Evolutionary conservation across 2,797 vertebrate species (phyloP).

Genomic region (Aeoliscus strigatus): DNA sequence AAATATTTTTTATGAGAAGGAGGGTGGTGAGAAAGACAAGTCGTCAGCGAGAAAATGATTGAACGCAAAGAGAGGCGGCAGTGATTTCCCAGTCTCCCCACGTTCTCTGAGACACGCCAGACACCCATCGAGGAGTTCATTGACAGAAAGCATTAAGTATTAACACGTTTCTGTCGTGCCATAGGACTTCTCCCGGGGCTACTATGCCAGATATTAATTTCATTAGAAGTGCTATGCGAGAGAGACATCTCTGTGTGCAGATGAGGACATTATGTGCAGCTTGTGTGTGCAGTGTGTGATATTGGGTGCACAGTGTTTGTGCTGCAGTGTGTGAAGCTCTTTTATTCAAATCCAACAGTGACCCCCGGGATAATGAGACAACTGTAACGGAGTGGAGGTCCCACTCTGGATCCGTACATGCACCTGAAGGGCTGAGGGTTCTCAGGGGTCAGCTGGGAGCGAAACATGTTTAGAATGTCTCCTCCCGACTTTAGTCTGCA

Average conservation of each 20-base stretch:
- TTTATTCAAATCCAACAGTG: slow-evolving; percentile 18
- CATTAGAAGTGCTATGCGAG: slow-evolving; percentile 60
- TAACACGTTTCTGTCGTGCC: slow-evolving; percentile 49
- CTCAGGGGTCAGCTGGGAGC: no score
- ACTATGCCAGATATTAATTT: slow-evolving; percentile 63
- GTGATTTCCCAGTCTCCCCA: slow-evolving; percentile 35
- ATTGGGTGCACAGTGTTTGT: slow-evolving; percentile 44
- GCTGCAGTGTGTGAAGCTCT: slow-evolving; percentile 33
- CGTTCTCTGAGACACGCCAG: slow-evolving; percentile 25
- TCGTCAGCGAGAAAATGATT: not conserved
- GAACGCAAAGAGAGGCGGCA: not conserved
- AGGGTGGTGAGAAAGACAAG: no score
- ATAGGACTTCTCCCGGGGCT: slow-evolving; percentile 47
- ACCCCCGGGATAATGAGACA: slow-evolving; percentile 1
- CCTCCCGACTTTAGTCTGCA: no score
- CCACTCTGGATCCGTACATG: no score
- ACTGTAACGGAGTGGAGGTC: no score
- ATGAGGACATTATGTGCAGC: slow-evolving; percentile 56
- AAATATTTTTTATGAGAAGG: slow-evolving; percentile 17
- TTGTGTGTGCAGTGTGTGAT: slow-evolving; percentile 57
- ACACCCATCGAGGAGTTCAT: slow-evolving; percentile 38
- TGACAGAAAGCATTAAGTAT: slow-evolving; percentile 57
- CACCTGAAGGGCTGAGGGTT: no score
- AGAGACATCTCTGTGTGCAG: slow-evolving; percentile 69
- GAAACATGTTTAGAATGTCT: no score